phyloP scores from a whole-genome alignment of 2,797 vertebrate genomes.

The Emys orbicularis region DNA sequence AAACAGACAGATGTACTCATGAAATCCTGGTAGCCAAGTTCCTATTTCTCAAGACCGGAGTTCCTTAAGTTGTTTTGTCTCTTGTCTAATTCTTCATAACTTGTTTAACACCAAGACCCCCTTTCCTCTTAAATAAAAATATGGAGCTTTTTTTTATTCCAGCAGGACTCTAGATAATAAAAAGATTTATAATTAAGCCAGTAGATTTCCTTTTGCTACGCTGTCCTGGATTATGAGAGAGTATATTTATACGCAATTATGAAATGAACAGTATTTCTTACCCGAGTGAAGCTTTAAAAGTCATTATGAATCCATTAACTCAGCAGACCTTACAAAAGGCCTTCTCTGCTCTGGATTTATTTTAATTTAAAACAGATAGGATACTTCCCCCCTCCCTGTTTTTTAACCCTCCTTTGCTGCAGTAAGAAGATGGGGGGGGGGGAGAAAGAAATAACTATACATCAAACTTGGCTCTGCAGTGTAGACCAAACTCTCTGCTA shows the following conservation, averaged over 20 bases:
- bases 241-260: constrained; percentile 89
- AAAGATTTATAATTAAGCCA: constrained; percentile 86
- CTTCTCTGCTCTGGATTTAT: constrained; percentile 82
- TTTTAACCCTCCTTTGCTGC: constrained; percentile 21
- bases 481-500: not conserved
- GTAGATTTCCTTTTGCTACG: constrained; percentile 83
- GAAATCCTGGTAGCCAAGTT: accelerated
- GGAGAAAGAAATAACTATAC: not conserved
- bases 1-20: not conserved
- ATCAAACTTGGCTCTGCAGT: not conserved
- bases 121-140: constrained; percentile 72
- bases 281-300: constrained; percentile 86
- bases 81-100: constrained; percentile 54
- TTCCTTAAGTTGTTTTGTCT: not conserved
- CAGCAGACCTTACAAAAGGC: constrained; percentile 87
- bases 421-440: not conserved
- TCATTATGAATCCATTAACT: constrained; percentile 89
- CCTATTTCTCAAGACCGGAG: not conserved
- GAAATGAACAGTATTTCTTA: constrained; percentile 87
- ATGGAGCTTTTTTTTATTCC: constrained; percentile 74
- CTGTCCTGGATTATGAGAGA: constrained; percentile 85
- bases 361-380: constrained; percentile 82
- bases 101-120: constrained; percentile 48
- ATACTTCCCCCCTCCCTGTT: constrained; percentile 60
- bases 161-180: constrained; percentile 82